These are phyloP conservation scores for Chlorops oryzae DNA, from an alignment of 1,140 invertebrate genomes.

Conservation along the genomic window DNA sequence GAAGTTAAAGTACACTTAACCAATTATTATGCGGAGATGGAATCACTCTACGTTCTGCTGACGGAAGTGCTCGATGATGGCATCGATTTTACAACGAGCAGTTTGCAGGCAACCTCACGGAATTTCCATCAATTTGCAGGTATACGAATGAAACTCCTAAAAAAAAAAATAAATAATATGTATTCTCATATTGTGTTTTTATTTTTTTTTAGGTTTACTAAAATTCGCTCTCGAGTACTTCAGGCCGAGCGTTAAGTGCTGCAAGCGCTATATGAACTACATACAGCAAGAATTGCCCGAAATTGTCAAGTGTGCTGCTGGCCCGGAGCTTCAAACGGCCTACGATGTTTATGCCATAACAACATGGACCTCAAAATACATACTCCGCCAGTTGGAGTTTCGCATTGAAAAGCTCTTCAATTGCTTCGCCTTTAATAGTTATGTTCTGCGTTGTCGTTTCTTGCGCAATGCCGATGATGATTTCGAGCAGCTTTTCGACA, in stretches of 20 bases:
- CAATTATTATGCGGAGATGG: conserved; percentile 41
- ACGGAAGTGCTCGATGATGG: conserved; percentile 34
- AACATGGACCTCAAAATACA: conserved; percentile 27
- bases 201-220: too few species aligned
- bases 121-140: conserved; percentile 30
- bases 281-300: conserved; percentile 27
- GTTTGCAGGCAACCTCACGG: conserved; percentile 18
- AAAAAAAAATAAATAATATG: too few species aligned
- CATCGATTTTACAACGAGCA: conserved; percentile 29
- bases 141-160: conserved; percentile 22
- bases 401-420: conserved; percentile 36
- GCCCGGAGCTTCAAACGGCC: conserved; percentile 16
- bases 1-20: conserved; percentile 27
- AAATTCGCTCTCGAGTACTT: too few species aligned
- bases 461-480: conserved; percentile 27
- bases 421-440: conserved; percentile 29
- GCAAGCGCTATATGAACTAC: conserved; percentile 31
- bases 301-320: conserved; percentile 30
- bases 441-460: conserved; percentile 29
- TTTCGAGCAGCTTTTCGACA: conserved; percentile 25
- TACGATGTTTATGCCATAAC: conserved; percentile 37
- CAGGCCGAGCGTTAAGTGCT: conserved; percentile 22
- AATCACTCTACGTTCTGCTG: conserved; percentile 36
- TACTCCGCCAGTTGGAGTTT: conserved; percentile 35
- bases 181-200: too few species aligned